These are phyloP conservation scores for Heteronetta atricapilla DNA, from an alignment of 2,113 vertebrate genomes.

Conservation along the genomic window DNA sequence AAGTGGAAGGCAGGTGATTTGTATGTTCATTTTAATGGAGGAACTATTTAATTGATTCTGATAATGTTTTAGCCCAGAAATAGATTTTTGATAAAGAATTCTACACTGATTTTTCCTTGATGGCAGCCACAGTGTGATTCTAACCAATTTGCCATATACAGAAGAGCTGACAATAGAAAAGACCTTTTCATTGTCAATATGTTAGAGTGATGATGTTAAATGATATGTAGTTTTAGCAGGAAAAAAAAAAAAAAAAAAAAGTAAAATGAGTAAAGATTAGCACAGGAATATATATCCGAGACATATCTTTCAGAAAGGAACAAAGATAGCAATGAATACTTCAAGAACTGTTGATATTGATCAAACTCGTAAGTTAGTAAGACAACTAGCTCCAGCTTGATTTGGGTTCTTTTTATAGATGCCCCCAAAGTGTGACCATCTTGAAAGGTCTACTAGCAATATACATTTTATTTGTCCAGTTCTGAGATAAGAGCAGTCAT, in stretches of 20 bases:
- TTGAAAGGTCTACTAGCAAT: neutral
- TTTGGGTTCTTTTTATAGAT: neutral
- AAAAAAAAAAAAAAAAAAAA: neutral
- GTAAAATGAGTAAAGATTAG: neutral
- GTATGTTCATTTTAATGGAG: neutral
- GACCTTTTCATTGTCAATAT: neutral
- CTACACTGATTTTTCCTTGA: neutral
- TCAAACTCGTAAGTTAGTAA: neutral
- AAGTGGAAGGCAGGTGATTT: slow-evolving; percentile 22
- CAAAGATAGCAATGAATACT: neutral
- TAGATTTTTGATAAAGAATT: neutral
- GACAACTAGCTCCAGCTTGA: neutral
- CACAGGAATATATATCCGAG: neutral
- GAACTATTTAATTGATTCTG: neutral
- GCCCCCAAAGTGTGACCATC: neutral
- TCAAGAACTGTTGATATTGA: neutral
- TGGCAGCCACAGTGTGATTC: neutral
- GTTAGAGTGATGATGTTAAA: neutral
- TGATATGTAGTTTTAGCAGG: neutral
- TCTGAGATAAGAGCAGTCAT: neutral
- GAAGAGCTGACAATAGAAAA: neutral
- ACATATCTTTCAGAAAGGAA: neutral
- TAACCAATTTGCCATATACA: neutral
- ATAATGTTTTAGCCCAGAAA: neutral
- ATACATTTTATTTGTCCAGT: neutral